Evolutionary conservation across 2,113 vertebrate genomes (phyloP), one percentile per base, ranked within the genome.

Genomic region (Erythrolamprus reginae): DNA sequence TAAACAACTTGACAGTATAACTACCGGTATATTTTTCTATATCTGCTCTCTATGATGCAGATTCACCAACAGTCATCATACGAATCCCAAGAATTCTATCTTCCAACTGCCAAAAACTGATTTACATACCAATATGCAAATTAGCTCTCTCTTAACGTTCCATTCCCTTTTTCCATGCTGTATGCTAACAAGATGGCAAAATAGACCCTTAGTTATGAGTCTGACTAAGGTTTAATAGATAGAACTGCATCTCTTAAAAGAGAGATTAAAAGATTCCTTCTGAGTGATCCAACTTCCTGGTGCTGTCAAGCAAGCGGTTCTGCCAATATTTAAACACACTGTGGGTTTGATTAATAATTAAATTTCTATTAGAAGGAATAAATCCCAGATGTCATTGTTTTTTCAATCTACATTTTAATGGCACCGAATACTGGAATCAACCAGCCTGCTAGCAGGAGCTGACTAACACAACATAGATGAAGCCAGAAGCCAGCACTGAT

Each of bases 261-360:
- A 58, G 86, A 88, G 70, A 33, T 94, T 94, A 55, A 91, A 94
- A 94, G 92, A 50, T 58, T 88, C 90, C 84, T 89, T 92, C 55
- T 47, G 90, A 93, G 92, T 93, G 94, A 93, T 94, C 93, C 47
- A 77, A 92, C 91, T 89, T 94, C 84, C 55, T 92, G 61, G 50
- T 94, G 86, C 92, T 91, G 70, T 95, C 0, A 0, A 96, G 86
- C 0, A 0, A 95, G 89, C 88, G 65, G 84, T 52, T 56, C 93
- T 96, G 92, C 93, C 92, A 93, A 85, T 95, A 70, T 92, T 95
- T 95, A 91, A 90, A 88, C 85, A 83, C 89, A 83, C 90, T 85
- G 10, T 48, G 89, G 51, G 50, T 86, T 6, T 93, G 93, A 93
- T 95, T 93, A 93, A 93, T 90, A 94, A 95, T 90, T 91, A 92